Evolutionary conservation across 2,797 vertebrate genomes (phyloP).

Genomic region (Lepus townsendii): DNA sequence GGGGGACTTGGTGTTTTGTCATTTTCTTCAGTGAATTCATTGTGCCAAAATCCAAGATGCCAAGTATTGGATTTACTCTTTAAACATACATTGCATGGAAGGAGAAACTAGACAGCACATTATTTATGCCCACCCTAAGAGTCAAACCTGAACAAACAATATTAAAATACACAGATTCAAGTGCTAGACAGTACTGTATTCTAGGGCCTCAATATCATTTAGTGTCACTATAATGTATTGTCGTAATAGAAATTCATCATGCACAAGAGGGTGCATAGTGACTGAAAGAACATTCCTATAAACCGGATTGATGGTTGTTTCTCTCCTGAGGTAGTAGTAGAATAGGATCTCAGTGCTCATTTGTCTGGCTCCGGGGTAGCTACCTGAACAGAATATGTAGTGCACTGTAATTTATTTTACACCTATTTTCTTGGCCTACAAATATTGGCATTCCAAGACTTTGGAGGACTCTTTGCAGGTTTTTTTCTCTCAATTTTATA

Average conservation of each 20-base stretch:
- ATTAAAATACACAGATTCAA: background rate
- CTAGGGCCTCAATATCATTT: background rate
- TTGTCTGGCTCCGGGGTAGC: background rate
- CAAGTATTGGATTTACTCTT: background rate
- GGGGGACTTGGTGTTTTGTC: slow-evolving; percentile 67
- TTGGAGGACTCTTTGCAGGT: background rate
- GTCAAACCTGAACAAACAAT: background rate
- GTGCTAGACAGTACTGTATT: background rate
- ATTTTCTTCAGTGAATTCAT: slow-evolving; percentile 17
- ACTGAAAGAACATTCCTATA: background rate
- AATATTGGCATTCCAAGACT: slow-evolving; percentile 35
- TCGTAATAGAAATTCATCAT: background rate
- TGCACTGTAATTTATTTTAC: slow-evolving; percentile 24
- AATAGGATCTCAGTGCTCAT: background rate
- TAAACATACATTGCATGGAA: background rate
- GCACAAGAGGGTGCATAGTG: background rate
- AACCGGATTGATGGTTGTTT: background rate
- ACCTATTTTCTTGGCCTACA: slow-evolving; percentile 6
- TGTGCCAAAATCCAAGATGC: background rate
- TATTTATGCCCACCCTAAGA: background rate
- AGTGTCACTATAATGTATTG: background rate
- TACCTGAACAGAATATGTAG: background rate
- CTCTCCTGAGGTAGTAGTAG: background rate
- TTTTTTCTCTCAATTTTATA: slow-evolving; percentile 48
- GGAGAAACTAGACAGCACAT: background rate